phyloP scores from a whole-genome alignment of 2,113 vertebrate genomes.

The Mustela lutreola region DNA sequence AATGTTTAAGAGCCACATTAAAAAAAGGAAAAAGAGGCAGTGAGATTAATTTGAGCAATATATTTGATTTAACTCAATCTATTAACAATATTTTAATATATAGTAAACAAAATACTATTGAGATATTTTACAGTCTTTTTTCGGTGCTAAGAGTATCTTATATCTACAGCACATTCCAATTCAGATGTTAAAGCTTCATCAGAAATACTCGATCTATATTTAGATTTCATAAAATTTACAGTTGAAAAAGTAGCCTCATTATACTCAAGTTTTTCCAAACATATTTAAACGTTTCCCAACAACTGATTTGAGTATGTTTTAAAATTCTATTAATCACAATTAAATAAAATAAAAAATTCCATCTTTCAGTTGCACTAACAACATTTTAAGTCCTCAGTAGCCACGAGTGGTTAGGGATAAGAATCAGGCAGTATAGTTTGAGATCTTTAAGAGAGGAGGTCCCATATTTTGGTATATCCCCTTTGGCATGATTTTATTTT shows the following conservation, averaged over 20 bases:
- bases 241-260: neutral
- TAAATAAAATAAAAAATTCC: neutral
- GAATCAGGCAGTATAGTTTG: neutral
- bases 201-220: constrained; percentile 21
- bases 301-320: neutral
- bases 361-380: neutral
- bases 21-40: constrained; percentile 3
- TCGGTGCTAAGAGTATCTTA: constrained; percentile 18
- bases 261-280: neutral
- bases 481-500: neutral
- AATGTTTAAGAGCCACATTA: constrained; percentile 49
- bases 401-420: neutral
- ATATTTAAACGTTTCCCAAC: constrained; percentile 56
- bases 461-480: neutral
- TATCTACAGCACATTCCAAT: neutral
- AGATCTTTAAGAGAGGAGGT: neutral
- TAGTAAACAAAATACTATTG: constrained; percentile 30
- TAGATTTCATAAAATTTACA: constrained; percentile 34
- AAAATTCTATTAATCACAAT: constrained; percentile 28
- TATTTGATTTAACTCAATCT: constrained; percentile 58
- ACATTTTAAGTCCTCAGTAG: neutral
- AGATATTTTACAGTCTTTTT: constrained; percentile 36
- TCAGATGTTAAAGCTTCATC: constrained; percentile 45
- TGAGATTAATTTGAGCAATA: constrained; percentile 46
- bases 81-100: constrained; percentile 55